These are phyloP conservation scores for Tupaia tana DNA, from an alignment of 2,113 vertebrate genomes.

Conservation along the genomic window DNA sequence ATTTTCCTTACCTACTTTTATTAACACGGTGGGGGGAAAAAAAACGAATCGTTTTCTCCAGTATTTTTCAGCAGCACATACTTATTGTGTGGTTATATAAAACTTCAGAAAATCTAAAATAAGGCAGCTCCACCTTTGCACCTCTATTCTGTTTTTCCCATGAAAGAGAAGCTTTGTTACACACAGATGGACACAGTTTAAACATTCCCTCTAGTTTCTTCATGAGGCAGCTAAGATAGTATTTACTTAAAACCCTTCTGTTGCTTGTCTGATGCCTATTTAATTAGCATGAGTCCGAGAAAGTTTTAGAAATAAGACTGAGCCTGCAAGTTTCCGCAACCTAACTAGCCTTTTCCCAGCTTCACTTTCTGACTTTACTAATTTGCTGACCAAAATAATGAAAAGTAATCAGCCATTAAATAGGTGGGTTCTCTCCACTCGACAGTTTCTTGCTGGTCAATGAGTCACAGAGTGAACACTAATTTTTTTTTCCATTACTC, in stretches of 20 bases:
- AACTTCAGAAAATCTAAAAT: conserved; percentile 22
- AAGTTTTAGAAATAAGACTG: conserved; percentile 28
- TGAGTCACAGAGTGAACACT: conserved; percentile 7
- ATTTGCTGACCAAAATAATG: conserved; percentile 62
- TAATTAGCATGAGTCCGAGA: conserved; percentile 26
- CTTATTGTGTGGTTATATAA: neutral
- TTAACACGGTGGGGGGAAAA: neutral
- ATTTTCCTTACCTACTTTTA: conserved; percentile 4
- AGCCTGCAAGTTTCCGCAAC: neutral
- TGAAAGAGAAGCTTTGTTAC: neutral
- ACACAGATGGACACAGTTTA: conserved; percentile 1
- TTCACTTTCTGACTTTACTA: neutral
- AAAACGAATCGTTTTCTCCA: conserved; percentile 3
- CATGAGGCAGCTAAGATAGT: neutral
- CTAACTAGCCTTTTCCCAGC: neutral
- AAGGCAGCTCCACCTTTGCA: neutral
- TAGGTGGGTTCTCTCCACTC: neutral
- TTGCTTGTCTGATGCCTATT: neutral
- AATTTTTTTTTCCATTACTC: conserved; percentile 46
- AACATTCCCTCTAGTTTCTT: neutral
- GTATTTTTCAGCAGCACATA: neutral
- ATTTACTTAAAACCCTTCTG: neutral
- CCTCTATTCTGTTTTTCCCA: neutral
- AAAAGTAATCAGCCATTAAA: conserved; percentile 45
- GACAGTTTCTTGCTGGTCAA: neutral